A percentile compares a stretch with the other conserved stretches of the same genome.
These are phyloP conservation scores for Zoroaster sp. DNA, from an alignment of 53 echinoderm and acorn worm species.

Conservation along the genomic window DNA sequence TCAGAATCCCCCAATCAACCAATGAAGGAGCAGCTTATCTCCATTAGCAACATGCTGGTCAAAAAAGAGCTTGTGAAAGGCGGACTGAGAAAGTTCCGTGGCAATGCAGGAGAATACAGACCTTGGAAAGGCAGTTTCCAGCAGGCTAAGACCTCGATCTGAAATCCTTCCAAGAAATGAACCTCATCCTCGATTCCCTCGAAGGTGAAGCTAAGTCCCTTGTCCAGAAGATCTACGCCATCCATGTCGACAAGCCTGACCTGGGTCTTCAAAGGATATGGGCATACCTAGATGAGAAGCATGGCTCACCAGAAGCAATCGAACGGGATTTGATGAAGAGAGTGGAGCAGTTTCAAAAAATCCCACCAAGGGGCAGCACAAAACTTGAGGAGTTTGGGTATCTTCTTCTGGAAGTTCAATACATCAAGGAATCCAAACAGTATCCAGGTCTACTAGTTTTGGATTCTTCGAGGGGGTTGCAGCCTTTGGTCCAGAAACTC, in stretches of 20 bases:
- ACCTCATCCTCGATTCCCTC: constrained; percentile 57
- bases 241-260: constrained; percentile 62
- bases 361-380: constrained; percentile 25
- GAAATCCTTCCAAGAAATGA: constrained; percentile 59
- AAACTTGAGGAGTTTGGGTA: constrained; percentile 69
- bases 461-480: constrained; percentile 59
- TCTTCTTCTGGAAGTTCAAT: constrained; percentile 58
- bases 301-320: constrained; percentile 69
- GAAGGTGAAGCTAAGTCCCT: constrained; percentile 47
- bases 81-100: constrained; percentile 46
- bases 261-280: constrained; percentile 59
- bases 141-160: constrained; percentile 64
- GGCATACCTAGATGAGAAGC: constrained; percentile 40
- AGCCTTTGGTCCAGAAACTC: constrained; percentile 59
- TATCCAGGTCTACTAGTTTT: constrained; percentile 56
- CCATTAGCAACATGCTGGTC: constrained; percentile 62
- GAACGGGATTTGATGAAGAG: constrained; percentile 50
- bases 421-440: constrained; percentile 48
- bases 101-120: constrained; percentile 49
- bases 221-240: constrained; percentile 56
- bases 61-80: constrained; percentile 66
- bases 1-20: constrained; percentile 1
- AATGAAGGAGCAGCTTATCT: constrained; percentile 43
- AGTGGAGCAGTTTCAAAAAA: constrained; percentile 54
- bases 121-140: constrained; percentile 65